A percentile compares a stretch with the other conserved stretches of the same genome.
These are phyloP conservation scores for Synanthedon andrenaeformis DNA, from an alignment of 2,888 invertebrate genomes.

Conservation along the genomic window DNA sequence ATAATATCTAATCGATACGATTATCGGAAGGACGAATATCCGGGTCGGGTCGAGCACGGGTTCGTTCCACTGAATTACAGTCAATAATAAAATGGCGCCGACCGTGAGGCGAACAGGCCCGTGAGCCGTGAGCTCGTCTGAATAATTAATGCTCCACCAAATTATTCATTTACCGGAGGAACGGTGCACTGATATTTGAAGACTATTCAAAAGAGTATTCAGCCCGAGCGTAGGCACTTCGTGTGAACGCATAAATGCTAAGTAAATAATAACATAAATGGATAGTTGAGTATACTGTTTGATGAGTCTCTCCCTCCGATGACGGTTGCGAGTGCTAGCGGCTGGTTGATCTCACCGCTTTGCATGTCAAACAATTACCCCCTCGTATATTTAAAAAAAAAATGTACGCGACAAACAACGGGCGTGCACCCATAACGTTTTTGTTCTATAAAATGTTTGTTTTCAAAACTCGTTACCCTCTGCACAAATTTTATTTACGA, in stretches of 20 bases:
- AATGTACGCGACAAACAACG: slow-evolving; percentile 47
- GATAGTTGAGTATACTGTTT: background rate
- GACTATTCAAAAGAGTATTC: background rate
- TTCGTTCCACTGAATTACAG: slow-evolving; percentile 33
- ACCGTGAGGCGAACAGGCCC: slow-evolving; percentile 4
- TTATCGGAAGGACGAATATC: slow-evolving; percentile 39
- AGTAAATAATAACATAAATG: background rate
- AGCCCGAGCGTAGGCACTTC: too few relatives aligned
- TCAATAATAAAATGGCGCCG: slow-evolving; percentile 29
- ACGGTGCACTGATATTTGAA: slow-evolving; percentile 5
- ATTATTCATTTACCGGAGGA: slow-evolving; percentile 14
- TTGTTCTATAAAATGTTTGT: slow-evolving; percentile 55
- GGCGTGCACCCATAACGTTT: slow-evolving; percentile 46
- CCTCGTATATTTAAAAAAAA: slow-evolving; percentile 18
- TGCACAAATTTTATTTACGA: slow-evolving; percentile 54
- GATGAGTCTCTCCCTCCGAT: background rate
- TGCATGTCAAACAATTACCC: slow-evolving; percentile 54
- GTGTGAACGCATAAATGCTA: background rate
- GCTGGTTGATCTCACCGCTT: slow-evolving; percentile 39
- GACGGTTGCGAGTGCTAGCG: too few relatives aligned
- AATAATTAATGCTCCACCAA: slow-evolving; percentile 16
- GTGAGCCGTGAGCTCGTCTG: slow-evolving; percentile 7
- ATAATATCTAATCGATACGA: slow-evolving; percentile 41
- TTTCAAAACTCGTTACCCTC: slow-evolving; percentile 57
- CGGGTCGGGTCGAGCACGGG: slow-evolving; percentile 27